Evolutionary conservation across 2,797 vertebrate genomes (phyloP), one percentile per base, ranked within the genome.

Genomic region (Dipus sagitta): DNA sequence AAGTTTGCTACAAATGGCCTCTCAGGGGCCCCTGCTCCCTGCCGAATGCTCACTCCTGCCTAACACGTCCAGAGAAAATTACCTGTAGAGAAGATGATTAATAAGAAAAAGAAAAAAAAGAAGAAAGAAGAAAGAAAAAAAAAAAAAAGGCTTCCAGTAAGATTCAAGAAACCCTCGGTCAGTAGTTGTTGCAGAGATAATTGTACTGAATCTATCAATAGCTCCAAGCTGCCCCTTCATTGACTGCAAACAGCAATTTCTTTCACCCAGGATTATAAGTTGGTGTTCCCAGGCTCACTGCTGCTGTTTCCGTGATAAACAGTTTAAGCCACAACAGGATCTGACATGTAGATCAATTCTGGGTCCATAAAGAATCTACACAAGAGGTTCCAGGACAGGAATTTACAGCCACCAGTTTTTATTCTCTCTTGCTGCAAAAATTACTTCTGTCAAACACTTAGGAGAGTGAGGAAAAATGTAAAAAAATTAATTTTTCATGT

Each of bases 281-380:
- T 97, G 97, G 98, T 97, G 97, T 97, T 98, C 98, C 91, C 24
- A 52, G 97, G 97, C 97, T 98, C 97, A 84, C 97, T 97, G 78
- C 96, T 90, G 77, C 98, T 98, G 98, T 98, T 98, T 98, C 97
- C 91, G 97, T 99, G 98, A 99, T 97, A 98, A 98, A 99, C 98
- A 98, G 98, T 98, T 97, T 96, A 97, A 98, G 98, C 97, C 98
- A 98, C 98, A 98, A 98, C 98, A 98, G 97, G 96, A 94, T 94
- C 97, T 98, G 98, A 98, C 98, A 98, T 85, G 81, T 94, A 97
- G 98, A 99, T 99, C 98, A 98, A 99, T 98, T 98, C 96, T 95
- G 97, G 96, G 97, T 97, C 96, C 97, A 98, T 98, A 98, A 98
- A 98, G 96, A 98, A 98, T 97, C 98, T 92, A 95, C 97, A 98